Conservation (phyloP, 1,140 invertebrate genomes). For the Globodera rostochiensis region DNA sequence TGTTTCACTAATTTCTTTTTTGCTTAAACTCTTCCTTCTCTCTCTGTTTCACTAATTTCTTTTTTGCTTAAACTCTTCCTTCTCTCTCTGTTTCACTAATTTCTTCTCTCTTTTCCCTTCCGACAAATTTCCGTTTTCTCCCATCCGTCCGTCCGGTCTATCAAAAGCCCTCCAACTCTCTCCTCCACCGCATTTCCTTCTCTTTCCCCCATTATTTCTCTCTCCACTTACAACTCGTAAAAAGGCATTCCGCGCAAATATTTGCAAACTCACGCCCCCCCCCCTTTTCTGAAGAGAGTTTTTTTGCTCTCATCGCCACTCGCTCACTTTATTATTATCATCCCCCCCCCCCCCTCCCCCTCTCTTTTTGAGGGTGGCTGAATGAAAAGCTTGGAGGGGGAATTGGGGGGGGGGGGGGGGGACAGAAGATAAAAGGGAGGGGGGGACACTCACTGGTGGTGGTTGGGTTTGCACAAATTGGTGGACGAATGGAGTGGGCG, state of each 20-base stretch:
- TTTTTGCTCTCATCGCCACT: conserved; percentile 4
- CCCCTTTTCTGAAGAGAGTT: background rate
- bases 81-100: background rate
- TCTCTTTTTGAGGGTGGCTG: background rate
- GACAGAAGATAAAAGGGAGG: background rate
- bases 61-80: background rate
- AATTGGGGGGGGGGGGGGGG: background rate
- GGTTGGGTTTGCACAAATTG: background rate
- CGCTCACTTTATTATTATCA: background rate
- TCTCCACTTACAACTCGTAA: conserved; percentile 12
- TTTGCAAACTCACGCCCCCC: conserved; percentile 6
- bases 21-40: no score
- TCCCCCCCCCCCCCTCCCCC: background rate
- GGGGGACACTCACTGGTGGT: background rate
- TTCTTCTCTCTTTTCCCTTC: background rate
- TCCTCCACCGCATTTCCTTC: background rate
- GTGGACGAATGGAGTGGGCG: background rate
- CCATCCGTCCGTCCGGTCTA: background rate
- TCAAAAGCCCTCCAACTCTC: background rate
- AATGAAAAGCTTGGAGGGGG: background rate
- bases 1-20: background rate
- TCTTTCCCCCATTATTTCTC: background rate
- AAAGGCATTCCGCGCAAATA: conserved; percentile 17
- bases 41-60: background rate
- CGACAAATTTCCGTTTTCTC: background rate